Evolutionary conservation across 2,888 invertebrate species (phyloP).

Genomic region (Glyphotaelius pellucidus): DNA sequence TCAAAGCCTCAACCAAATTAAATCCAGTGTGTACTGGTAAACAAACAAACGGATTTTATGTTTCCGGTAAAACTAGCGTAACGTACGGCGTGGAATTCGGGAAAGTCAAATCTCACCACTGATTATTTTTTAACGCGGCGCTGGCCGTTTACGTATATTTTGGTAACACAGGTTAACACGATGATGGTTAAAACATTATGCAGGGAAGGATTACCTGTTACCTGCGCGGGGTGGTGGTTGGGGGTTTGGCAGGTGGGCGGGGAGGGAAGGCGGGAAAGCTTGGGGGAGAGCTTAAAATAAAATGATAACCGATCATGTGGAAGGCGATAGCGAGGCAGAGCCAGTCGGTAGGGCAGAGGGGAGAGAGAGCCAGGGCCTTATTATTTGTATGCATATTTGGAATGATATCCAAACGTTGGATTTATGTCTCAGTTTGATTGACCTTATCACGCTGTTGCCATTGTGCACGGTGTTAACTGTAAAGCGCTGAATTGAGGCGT

Average conservation of each 20-base stretch:
- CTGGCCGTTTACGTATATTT: not conserved
- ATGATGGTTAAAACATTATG: not conserved
- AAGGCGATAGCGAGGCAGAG: slow-evolving; percentile 28
- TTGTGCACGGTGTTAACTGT: not conserved
- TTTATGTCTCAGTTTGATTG: not conserved
- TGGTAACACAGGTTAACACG: not conserved
- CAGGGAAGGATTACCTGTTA: not conserved
- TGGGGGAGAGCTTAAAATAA: slow-evolving; percentile 34
- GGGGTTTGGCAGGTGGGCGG: not conserved
- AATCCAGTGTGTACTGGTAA: not conserved
- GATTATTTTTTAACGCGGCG: not conserved
- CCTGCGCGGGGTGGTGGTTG: not conserved
- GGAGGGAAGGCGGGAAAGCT: not conserved
- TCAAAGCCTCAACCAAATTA: not conserved
- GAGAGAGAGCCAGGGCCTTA: not conserved
- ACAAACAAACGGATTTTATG: not conserved
- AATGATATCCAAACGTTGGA: not conserved
- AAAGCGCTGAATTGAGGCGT: not conserved
- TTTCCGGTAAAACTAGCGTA: not conserved
- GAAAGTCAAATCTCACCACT: not conserved
- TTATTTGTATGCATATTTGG: not conserved
- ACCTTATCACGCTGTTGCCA: not conserved
- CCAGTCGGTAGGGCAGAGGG: not conserved
- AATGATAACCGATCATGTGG: slow-evolving; percentile 31
- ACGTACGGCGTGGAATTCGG: not conserved